Conservation (phyloP, 2,888 invertebrate species). For the Leucoma salicis region DNA sequence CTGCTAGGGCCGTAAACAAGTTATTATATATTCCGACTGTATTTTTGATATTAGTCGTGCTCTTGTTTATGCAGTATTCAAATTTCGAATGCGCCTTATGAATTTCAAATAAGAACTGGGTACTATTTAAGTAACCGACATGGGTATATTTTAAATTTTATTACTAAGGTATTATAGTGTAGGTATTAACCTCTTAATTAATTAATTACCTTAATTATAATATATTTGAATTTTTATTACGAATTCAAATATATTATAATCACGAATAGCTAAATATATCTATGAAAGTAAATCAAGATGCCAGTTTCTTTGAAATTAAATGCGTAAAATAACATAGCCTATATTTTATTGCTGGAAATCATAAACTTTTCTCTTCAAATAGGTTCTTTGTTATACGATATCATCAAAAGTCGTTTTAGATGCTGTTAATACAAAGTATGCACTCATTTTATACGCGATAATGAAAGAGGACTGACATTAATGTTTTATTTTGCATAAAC, state of each 20-base stretch:
- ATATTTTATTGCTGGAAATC: slow-evolving; percentile 25
- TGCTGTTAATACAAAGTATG: slow-evolving; percentile 14
- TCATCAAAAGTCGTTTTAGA: slow-evolving; percentile 13
- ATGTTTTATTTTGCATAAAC: slow-evolving; percentile 13
- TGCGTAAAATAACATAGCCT: slow-evolving; percentile 21
- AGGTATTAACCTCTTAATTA: too few species aligned
- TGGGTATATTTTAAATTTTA: too few species aligned
- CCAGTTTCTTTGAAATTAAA: slow-evolving; percentile 29
- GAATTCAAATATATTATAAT: too few species aligned
- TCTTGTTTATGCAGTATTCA: slow-evolving; percentile 5
- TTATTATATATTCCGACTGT: slow-evolving; percentile 12
- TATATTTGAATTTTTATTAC: too few species aligned
- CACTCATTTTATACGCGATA: slow-evolving; percentile 10
- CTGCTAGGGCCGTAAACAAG: slow-evolving; percentile 12
- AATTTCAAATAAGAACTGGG: too few species aligned
- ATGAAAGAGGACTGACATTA: background rate
- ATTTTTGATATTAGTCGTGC: slow-evolving; percentile 1
- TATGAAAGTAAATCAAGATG: slow-evolving; percentile 16
- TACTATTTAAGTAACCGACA: too few species aligned
- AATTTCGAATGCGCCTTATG: slow-evolving; percentile 5
- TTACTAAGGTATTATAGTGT: too few species aligned
- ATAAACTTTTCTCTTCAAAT: slow-evolving; percentile 28
- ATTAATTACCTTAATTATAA: too few species aligned
- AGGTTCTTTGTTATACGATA: slow-evolving; percentile 13
- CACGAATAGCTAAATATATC: too few species aligned